Evolutionary conservation across 2,113 vertebrate genomes (phyloP).

Genomic region (Oreochromis aureus): DNA sequence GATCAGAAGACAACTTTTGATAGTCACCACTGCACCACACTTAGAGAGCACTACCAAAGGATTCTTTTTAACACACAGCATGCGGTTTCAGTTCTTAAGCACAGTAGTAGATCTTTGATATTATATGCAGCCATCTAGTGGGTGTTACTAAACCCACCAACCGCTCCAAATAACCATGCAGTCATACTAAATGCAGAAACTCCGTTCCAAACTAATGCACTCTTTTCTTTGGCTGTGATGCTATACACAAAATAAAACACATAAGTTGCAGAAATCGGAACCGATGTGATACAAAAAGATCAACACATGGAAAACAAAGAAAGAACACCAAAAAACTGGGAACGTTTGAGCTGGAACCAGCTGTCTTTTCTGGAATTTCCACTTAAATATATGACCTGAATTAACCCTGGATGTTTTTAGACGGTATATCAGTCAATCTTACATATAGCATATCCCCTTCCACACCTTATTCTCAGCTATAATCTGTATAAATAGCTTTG

Average conservation of each 20-base stretch:
- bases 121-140: neutral
- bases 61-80: neutral
- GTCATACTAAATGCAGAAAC: neutral
- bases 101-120: neutral
- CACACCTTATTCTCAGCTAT: constrained; percentile 26
- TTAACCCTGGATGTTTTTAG: neutral
- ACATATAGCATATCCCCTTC: neutral
- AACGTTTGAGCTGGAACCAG: neutral
- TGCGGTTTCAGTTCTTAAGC: neutral
- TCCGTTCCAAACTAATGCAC: neutral
- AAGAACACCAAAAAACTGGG: neutral
- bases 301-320: neutral
- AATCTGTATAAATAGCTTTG: constrained; percentile 45
- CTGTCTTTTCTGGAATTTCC: neutral
- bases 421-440: neutral
- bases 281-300: neutral
- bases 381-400: neutral
- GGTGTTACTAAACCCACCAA: neutral
- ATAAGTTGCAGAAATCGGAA: neutral
- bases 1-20: neutral
- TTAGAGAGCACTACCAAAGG: neutral
- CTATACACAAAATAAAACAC: neutral
- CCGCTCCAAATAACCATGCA: neutral
- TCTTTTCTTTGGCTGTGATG: neutral
- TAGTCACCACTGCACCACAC: neutral